Evolutionary conservation across 2,797 vertebrate species (phyloP).

Genomic region (Linurgus olivaceus): DNA sequence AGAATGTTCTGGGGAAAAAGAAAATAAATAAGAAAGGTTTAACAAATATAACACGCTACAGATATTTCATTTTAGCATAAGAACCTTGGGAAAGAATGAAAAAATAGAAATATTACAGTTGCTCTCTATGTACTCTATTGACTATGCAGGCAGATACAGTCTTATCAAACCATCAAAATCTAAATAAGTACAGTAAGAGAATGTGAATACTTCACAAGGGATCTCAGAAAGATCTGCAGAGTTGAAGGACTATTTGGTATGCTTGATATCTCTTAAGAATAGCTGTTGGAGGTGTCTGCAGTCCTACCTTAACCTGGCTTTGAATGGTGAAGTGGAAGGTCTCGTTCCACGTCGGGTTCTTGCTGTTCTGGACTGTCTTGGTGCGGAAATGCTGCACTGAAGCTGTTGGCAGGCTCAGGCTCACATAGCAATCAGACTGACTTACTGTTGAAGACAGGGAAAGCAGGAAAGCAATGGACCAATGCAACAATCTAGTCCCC

Average conservation of each 20-base stretch:
- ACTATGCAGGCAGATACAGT: neutral
- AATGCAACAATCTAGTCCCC: neutral
- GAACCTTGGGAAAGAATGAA: neutral
- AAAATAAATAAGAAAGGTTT: neutral
- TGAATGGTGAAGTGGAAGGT: constrained; percentile 80
- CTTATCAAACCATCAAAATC: neutral
- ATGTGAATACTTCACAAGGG: neutral
- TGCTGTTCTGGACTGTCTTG: constrained; percentile 73
- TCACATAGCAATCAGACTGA: constrained; percentile 81
- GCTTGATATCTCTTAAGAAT: neutral
- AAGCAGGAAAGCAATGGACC: neutral
- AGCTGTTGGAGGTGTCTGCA: rapidly evolving
- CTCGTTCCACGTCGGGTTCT: constrained; percentile 82
- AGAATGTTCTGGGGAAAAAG: constrained; percentile 77
- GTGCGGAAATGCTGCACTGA: constrained; percentile 75
- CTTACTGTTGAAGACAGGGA: constrained; percentile 68
- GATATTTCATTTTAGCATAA: neutral
- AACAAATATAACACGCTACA: neutral
- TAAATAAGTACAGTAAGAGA: neutral
- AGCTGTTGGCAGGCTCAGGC: constrained; percentile 81
- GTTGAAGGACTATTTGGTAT: neutral
- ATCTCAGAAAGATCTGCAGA: neutral
- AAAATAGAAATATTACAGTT: neutral
- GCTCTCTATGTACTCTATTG: neutral
- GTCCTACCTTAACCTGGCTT: constrained; percentile 81